These are phyloP conservation scores for Mnemiopsis leidyi DNA, from an alignment of 37 sponge, comb jelly and placozoan genomes.

Conservation along the genomic window DNA sequence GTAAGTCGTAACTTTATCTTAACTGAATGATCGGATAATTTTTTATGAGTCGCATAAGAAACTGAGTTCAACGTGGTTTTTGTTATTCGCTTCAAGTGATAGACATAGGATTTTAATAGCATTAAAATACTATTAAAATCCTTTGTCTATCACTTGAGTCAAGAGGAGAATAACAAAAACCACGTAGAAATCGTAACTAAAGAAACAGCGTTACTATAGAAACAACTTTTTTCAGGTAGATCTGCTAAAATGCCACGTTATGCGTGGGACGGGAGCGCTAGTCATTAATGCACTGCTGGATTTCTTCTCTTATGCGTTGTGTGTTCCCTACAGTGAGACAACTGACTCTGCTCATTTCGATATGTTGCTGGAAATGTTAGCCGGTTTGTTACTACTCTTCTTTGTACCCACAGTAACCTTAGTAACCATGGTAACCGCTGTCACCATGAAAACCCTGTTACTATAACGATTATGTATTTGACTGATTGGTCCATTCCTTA, in stretches of 20 bases:
- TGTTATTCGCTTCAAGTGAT: too few species aligned
- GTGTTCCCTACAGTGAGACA: constrained; percentile 98
- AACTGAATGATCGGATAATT: too few species aligned
- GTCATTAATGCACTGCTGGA: constrained; percentile 94
- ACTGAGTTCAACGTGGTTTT: too few species aligned
- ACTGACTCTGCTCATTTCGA: constrained; percentile 91
- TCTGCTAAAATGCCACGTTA: neutral
- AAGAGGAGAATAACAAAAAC: too few species aligned
- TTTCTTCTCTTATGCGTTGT: constrained; percentile 98
- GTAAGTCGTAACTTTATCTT: neutral
- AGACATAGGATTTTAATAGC: too few species aligned
- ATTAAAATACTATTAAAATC: too few species aligned
- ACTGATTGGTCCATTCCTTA: neutral
- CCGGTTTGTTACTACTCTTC: too few species aligned
- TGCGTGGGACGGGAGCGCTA: constrained; percentile 87
- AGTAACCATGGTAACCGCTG: neutral
- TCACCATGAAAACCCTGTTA: too few species aligned
- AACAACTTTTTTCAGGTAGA: neutral
- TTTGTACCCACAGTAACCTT: neutral
- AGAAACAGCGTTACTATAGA: constrained; percentile 53
- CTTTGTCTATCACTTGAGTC: too few species aligned
- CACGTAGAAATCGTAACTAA: neutral
- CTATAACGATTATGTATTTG: neutral
- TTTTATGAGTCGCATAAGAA: too few species aligned
- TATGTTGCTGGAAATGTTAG: constrained; percentile 84